A percentile compares a stretch with the other conserved stretches of the same genome.
phyloP scores from a whole-genome alignment of 1,140 invertebrate species.

The Holcopasites calliopsidis region DNA sequence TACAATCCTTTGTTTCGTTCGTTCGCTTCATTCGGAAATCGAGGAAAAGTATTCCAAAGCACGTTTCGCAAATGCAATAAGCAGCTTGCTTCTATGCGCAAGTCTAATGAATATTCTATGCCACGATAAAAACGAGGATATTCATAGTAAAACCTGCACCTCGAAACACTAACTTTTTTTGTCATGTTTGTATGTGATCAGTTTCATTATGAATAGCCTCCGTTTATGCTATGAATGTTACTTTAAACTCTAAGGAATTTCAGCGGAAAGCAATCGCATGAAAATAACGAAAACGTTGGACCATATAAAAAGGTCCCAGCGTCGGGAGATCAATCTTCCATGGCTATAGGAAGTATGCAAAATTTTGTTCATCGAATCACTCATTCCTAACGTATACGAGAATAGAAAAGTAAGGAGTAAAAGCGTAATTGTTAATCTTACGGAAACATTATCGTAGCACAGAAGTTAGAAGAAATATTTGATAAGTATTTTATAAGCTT shows the following conservation, averaged over 20 bases:
- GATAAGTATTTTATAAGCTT: not conserved
- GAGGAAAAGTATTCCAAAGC: constrained; percentile 18
- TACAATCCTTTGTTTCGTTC: constrained; percentile 21
- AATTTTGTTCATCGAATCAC: constrained; percentile 37
- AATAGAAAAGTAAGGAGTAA: constrained; percentile 44
- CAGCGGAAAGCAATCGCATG: constrained; percentile 46
- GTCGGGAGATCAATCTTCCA: not conserved
- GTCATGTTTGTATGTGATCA: not conserved
- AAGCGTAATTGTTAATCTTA: constrained; percentile 43
- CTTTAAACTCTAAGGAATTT: constrained; percentile 31
- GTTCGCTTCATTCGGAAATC: constrained; percentile 32
- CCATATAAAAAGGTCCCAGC: constrained; percentile 18
- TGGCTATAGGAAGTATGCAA: constrained; percentile 23
- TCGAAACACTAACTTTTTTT: not conserved
- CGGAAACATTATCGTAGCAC: constrained; percentile 26
- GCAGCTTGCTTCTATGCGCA: constrained; percentile 51
- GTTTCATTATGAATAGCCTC: constrained; percentile 45
- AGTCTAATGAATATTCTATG: constrained; percentile 51
- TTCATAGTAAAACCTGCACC: constrained; percentile 12
- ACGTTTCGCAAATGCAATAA: constrained; percentile 52
- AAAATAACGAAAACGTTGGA: constrained; percentile 48
- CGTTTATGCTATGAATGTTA: constrained; percentile 23
- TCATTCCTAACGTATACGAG: constrained; percentile 49
- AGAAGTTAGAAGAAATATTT: constrained; percentile 11
- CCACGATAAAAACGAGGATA: constrained; percentile 44